A percentile compares a stretch with the other conserved stretches of the same genome.
Evolutionary conservation across 2,113 vertebrate genomes (phyloP).

Genomic region (Cynoglossus semilaevis): DNA sequence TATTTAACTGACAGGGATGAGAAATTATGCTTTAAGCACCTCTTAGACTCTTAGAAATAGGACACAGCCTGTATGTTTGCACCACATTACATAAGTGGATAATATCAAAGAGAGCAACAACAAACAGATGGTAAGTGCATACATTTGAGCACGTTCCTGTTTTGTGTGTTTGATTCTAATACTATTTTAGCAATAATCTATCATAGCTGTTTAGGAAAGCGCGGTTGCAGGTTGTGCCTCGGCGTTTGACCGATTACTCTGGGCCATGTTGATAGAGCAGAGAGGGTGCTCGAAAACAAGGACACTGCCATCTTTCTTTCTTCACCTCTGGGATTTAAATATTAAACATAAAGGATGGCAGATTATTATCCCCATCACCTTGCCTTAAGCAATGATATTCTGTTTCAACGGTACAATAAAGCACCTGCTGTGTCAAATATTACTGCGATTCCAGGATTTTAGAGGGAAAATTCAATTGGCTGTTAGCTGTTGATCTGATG

Average conservation of each 20-base stretch:
- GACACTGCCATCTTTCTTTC: conserved; percentile 65
- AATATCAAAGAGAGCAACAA: conserved; percentile 17
- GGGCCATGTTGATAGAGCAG: conserved; percentile 53
- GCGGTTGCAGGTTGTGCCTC: conserved; percentile 25
- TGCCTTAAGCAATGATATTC: conserved; percentile 87
- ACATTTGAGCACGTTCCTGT: too few relatives aligned
- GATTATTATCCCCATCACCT: conserved; percentile 85
- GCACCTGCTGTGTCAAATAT: conserved; percentile 85
- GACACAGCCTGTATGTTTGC: conserved; percentile 9
- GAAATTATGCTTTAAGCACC: conserved; percentile 10
- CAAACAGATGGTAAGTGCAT: conserved; percentile 20
- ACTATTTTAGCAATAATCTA: conserved; percentile 17
- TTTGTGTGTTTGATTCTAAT: neutral
- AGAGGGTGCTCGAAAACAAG: conserved; percentile 76
- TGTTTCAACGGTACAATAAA: conserved; percentile 80
- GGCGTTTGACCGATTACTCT: conserved; percentile 47
- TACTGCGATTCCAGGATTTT: conserved; percentile 66
- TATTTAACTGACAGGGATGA: conserved; percentile 18
- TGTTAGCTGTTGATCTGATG: too few relatives aligned
- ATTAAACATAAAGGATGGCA: conserved; percentile 87
- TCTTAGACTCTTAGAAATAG: conserved; percentile 2
- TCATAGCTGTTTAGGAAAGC: conserved; percentile 29
- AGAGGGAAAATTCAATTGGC: conserved; percentile 10
- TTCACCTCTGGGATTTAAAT: conserved; percentile 77
- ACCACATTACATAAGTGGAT: conserved; percentile 8